phyloP scores from a whole-genome alignment of 2,888 invertebrate genomes.

The Lissocephala sabroskyi region DNA sequence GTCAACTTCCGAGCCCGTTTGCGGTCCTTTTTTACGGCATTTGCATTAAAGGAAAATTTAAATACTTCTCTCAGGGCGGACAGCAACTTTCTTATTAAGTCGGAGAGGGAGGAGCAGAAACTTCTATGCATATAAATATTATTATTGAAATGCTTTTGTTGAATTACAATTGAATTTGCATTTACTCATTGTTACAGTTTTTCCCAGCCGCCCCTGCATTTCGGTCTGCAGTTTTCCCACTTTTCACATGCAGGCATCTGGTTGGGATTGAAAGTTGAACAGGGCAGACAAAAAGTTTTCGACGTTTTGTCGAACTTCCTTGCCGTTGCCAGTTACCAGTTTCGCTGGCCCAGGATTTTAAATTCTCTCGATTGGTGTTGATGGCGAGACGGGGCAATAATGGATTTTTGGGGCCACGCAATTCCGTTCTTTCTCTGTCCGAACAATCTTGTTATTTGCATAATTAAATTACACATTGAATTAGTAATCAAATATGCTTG shows the following conservation, averaged over 20 bases:
- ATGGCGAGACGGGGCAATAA: too few relatives aligned
- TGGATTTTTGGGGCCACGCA: too few relatives aligned
- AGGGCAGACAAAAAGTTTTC: background rate
- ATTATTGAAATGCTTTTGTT: constrained; percentile 19
- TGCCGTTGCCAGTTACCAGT: background rate
- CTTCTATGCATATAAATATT: constrained; percentile 40
- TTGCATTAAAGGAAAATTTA: constrained; percentile 27
- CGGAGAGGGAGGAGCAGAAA: too few relatives aligned
- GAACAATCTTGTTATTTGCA: constrained; percentile 19
- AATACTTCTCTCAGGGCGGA: constrained; percentile 13
- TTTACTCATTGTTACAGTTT: constrained; percentile 29
- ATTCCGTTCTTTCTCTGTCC: background rate
- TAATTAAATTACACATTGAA: constrained; percentile 40
- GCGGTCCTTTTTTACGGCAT: constrained; percentile 1
- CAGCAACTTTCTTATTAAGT: constrained; percentile 16
- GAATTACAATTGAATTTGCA: constrained; percentile 39
- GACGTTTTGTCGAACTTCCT: background rate
- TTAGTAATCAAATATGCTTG: constrained; percentile 18
- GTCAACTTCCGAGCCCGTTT: constrained; percentile 44
- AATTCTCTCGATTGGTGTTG: too few relatives aligned
- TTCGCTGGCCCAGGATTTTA: too few relatives aligned
- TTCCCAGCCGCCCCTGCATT: constrained; percentile 14
- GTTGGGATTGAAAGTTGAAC: background rate
- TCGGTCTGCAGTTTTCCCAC: constrained; percentile 7
- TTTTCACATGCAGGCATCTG: constrained; percentile 10